Conservation (phyloP, 2,888 invertebrate species). For the Stratiomys singularior region DNA sequence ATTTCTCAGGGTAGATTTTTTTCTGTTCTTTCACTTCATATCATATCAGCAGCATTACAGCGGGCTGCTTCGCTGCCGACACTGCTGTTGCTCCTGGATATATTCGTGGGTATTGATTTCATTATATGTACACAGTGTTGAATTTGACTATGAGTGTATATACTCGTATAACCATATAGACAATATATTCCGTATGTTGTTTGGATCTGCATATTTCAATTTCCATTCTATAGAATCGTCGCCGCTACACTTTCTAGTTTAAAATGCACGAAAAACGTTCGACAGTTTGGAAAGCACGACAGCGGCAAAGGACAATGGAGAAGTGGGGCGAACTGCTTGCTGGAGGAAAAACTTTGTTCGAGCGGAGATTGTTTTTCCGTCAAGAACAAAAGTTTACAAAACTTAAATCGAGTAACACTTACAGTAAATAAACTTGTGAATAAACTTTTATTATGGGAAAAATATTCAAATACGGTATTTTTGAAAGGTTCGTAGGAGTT, state of each 20-base stretch:
- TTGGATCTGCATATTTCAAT: conserved; percentile 45
- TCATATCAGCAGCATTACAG: conserved; percentile 36
- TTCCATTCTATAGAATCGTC: conserved; percentile 24
- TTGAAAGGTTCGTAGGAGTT: background rate
- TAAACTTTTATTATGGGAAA: conserved; percentile 15
- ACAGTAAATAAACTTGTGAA: conserved; percentile 27
- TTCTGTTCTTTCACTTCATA: conserved; percentile 40
- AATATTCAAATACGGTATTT: conserved; percentile 21
- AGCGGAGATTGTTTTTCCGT: conserved; percentile 15
- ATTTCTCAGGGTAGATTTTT: conserved; percentile 34
- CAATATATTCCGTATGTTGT: conserved; percentile 11
- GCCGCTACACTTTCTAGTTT: conserved; percentile 9
- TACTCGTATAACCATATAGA: conserved; percentile 4
- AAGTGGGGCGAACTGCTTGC: background rate
- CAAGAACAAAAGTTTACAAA: conserved; percentile 17
- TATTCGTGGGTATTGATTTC: background rate
- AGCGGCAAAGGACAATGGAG: background rate
- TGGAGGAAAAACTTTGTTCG: background rate
- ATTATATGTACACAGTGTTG: background rate
- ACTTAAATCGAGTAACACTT: conserved; percentile 42
- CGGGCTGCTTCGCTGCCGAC: conserved; percentile 13
- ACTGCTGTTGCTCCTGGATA: conserved; percentile 26
- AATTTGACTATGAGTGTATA: background rate
- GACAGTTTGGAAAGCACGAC: background rate
- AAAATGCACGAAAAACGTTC: conserved; percentile 15